Base-by-base conservation (phyloP, 1,140 invertebrate species). In the Drosophila kohkoa region DNA sequence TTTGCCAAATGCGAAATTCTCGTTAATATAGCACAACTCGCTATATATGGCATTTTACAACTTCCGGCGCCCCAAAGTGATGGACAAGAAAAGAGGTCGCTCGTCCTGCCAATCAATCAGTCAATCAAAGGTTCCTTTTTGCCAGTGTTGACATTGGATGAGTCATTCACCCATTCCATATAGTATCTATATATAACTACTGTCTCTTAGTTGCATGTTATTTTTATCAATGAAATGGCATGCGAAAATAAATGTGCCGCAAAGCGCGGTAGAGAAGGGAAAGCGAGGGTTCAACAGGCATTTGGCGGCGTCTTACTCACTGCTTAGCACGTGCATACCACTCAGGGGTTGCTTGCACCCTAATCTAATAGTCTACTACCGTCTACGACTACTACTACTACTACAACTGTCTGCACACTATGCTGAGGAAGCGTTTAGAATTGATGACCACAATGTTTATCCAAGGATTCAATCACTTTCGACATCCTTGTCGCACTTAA, bases 161-260 rank as follows among this genome's bases (percentile, higher is more conserved):
- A 75, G 43, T 75, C 73, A 75, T 67, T 13, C 57, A 8, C 35
- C n/a, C 46, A 38, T 32, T 43, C 38, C 20, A 25, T 25, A 25
- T 25, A 25, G 20, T 25, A 25, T 25, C 20, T 25, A 45, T 59
- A 5, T 52, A 2, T 28, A 54, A 41, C 30, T n/a, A 46, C 67
- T 10, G 13, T 54, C n/a, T 25, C 25, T 25, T 70, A 69, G 59
- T 38, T 57, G 52, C 41, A 46, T 20, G 55, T 60, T 74, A 74
- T 73, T 66, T 73, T 73, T 59, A 67, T 54, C 63, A 71, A 52
- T 49, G 58, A 55, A 62, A 62, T 59, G 67, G 48, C 45, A 59
- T 51, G 54, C 63, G 43, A 60, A 70, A 62, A 70, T 63, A 60
- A 70, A 64, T 71, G 52, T 64, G 43, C 30, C 35, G 43, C 66